Percentiles rank a stretch among this genome's conserved stretches.
These are phyloP conservation scores for Thripadectes ignobilis DNA, from an alignment of 2,797 vertebrate species.

Conservation along the genomic window DNA sequence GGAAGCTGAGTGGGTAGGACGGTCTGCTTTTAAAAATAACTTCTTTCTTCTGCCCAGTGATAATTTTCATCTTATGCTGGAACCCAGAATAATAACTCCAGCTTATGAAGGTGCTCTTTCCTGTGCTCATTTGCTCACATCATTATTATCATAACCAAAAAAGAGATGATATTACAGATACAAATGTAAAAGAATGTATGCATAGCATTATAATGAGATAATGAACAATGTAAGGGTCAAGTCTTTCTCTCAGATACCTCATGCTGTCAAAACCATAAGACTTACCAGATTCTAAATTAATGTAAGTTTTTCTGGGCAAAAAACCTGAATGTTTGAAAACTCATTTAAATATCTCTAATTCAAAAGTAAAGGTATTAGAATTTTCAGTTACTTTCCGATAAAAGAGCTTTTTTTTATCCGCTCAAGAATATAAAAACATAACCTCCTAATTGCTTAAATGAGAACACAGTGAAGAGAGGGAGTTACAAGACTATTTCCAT, in stretches of 20 bases:
- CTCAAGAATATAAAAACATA: not conserved
- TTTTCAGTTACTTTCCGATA: not conserved
- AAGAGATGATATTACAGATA: not conserved
- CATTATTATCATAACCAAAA: not conserved
- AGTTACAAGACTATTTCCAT: not conserved
- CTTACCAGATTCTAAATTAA: not conserved
- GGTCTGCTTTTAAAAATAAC: constrained; percentile 18
- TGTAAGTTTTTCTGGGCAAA: not conserved
- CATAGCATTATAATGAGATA: not conserved
- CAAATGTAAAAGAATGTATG: not conserved
- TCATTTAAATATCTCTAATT: not conserved
- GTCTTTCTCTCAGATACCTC: not conserved
- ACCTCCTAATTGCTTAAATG: not conserved
- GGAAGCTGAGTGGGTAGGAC: constrained; percentile 23
- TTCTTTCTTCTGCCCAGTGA: not conserved
- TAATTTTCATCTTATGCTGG: not conserved
- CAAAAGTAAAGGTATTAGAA: not conserved
- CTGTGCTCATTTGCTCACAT: not conserved
- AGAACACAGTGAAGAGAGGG: not conserved
- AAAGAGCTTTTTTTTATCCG: not conserved
- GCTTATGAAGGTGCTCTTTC: not conserved
- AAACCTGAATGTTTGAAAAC: not conserved
- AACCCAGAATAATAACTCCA: not conserved
- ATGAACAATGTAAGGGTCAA: not conserved
- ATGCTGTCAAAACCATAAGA: not conserved